Conservation (phyloP, 2,113 vertebrate genomes). For the Etheostoma spectabile region DNA sequence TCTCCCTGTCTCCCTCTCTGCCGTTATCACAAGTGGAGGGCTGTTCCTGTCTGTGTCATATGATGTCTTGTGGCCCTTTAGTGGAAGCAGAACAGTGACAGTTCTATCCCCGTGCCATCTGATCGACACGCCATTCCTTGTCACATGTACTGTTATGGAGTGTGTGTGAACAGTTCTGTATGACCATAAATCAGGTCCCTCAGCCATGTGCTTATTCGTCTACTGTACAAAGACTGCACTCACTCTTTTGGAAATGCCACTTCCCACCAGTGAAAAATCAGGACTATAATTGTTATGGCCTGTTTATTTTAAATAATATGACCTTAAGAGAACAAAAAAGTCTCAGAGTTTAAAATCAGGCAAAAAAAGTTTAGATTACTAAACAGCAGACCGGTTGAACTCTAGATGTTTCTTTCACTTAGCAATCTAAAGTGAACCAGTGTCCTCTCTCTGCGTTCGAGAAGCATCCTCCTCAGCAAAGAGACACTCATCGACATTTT, state of each 20-base stretch:
- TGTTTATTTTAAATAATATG: conserved; percentile 28
- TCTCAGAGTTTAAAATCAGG: too few relatives aligned
- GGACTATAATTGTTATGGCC: conserved; percentile 26
- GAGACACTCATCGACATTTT: conserved; percentile 38
- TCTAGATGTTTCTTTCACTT: conserved; percentile 21
- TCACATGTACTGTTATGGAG: conserved; percentile 88
- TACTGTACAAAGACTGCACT: conserved; percentile 52
- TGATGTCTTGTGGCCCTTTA: conserved; percentile 89
- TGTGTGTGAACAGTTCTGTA: conserved; percentile 35
- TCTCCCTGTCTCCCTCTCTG: conserved; percentile 41
- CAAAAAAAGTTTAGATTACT: conserved; percentile 19
- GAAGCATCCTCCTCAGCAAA: conserved; percentile 23
- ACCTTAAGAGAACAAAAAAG: background rate
- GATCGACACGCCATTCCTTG: conserved; percentile 90
- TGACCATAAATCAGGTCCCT: conserved; percentile 85
- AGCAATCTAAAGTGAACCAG: conserved; percentile 37
- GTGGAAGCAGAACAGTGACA: conserved; percentile 94
- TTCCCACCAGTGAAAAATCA: conserved; percentile 15
- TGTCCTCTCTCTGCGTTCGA: conserved; percentile 4
- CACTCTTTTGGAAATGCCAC: conserved; percentile 37
- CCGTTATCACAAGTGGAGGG: conserved; percentile 76
- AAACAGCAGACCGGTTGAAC: conserved; percentile 30
- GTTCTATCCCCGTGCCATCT: conserved; percentile 92
- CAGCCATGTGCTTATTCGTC: conserved; percentile 80
- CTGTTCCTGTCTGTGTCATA: conserved; percentile 93